Conservation (phyloP, 2,888 invertebrate genomes). For the Nephrotoma guestfalica region DNA sequence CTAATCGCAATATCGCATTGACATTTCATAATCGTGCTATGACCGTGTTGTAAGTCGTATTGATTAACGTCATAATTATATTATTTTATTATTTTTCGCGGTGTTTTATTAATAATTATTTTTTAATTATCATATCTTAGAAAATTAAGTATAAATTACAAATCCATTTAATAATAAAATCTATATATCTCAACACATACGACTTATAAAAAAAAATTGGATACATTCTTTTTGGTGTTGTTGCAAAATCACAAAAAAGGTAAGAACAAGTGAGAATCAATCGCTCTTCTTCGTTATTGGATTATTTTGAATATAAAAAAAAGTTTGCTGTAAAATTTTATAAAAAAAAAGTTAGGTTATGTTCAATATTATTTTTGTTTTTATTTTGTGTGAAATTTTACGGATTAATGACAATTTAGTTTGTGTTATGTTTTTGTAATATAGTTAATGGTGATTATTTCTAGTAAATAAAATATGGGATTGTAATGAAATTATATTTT, state of each 20-base stretch:
- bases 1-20: background rate
- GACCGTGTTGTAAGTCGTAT: slow-evolving; percentile 3
- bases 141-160: background rate
- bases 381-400: background rate
- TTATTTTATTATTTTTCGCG: slow-evolving; percentile 1
- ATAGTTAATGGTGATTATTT: background rate
- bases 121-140: slow-evolving; percentile 1
- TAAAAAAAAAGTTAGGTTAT: background rate
- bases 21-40: slow-evolving; percentile 1
- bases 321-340: background rate
- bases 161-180: background rate
- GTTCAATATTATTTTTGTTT: background rate
- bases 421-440: background rate
- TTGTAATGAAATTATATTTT: background rate
- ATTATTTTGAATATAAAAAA: background rate
- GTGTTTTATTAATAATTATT: slow-evolving; percentile 1
- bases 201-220: background rate
- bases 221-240: background rate
- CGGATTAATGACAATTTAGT: background rate
- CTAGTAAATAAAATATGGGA: background rate
- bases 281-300: background rate
- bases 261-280: background rate
- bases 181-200: background rate
- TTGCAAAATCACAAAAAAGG: background rate
- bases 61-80: slow-evolving; percentile 3